These are phyloP conservation scores for Holothuria scabra DNA, from an alignment of 53 echinoderm and acorn worm genomes.

Conservation along the genomic window DNA sequence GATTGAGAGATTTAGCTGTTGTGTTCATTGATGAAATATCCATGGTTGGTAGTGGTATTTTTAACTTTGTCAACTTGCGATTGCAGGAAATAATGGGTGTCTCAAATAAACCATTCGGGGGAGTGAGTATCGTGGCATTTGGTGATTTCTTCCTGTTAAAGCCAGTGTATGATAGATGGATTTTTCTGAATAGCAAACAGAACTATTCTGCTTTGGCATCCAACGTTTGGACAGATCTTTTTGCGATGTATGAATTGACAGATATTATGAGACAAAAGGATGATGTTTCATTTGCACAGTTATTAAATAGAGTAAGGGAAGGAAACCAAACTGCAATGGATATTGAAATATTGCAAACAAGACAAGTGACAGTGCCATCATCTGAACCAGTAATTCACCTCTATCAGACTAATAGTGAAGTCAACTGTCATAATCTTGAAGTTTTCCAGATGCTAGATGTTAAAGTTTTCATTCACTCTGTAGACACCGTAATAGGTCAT, in stretches of 20 bases:
- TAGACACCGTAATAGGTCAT: no score
- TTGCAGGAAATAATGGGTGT: slow-evolving; percentile 38
- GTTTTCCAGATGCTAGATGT: not conserved
- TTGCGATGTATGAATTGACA: slow-evolving; percentile 1
- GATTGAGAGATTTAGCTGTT: slow-evolving; percentile 12
- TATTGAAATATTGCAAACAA: slow-evolving; percentile 13
- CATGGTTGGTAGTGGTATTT: slow-evolving; percentile 41
- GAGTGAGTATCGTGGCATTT: slow-evolving; percentile 54
- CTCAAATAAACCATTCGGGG: slow-evolving; percentile 53
- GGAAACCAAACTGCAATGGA: slow-evolving; percentile 18
- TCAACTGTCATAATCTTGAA: not conserved
- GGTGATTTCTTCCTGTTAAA: slow-evolving; percentile 69
- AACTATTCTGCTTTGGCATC: slow-evolving; percentile 32
- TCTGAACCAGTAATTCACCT: not conserved
- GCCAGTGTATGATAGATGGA: slow-evolving; percentile 52
- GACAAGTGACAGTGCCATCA: not conserved
- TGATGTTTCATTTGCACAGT: slow-evolving; percentile 20
- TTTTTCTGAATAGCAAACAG: slow-evolving; percentile 31
- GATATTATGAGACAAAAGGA: slow-evolving; percentile 44
- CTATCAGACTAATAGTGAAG: slow-evolving; percentile 5
- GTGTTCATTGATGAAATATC: slow-evolving; percentile 61
- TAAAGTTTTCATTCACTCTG: not conserved
- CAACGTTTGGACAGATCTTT: not conserved
- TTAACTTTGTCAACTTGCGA: slow-evolving; percentile 43
- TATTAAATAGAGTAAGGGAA: slow-evolving; percentile 26